Percentiles rank a stretch among this genome's conserved stretches.
phyloP scores from a whole-genome alignment of 2,888 invertebrate genomes.

The Taenaris catops region DNA sequence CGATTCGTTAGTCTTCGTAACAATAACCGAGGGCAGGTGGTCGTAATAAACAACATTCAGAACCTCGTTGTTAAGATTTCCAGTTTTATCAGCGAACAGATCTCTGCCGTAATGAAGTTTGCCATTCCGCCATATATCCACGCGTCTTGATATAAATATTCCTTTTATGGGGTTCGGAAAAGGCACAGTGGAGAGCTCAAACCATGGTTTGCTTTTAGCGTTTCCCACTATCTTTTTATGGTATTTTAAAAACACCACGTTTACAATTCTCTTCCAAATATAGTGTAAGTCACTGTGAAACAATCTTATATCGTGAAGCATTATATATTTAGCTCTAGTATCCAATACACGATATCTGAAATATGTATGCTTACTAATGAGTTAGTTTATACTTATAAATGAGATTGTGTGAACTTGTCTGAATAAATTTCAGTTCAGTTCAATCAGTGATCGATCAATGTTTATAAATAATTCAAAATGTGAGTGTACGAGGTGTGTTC shows the following conservation, averaged over 20 bases:
- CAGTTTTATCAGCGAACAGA: constrained; percentile 80
- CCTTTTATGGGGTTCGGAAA: constrained; percentile 82
- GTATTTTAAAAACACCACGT: constrained; percentile 84
- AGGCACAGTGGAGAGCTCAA: constrained; percentile 85
- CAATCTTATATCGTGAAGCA: constrained; percentile 85
- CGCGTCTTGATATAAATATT: constrained; percentile 79
- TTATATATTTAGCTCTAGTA: constrained; percentile 84
- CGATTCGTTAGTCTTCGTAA: constrained; percentile 51
- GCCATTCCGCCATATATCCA: constrained; percentile 84
- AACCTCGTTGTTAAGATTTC: constrained; percentile 77
- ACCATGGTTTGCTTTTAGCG: constrained; percentile 75
- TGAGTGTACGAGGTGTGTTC: too few relatives aligned
- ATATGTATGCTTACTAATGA: too few relatives aligned
- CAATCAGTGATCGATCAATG: too few relatives aligned
- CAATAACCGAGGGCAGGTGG: constrained; percentile 83
- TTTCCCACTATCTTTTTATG: constrained; percentile 50
- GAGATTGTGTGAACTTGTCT: too few relatives aligned
- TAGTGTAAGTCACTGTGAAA: constrained; percentile 83
- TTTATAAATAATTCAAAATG: too few relatives aligned
- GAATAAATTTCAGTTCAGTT: too few relatives aligned
- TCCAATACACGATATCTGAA: constrained; percentile 83
- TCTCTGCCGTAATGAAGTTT: constrained; percentile 75
- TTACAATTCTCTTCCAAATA: constrained; percentile 88
- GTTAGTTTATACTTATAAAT: too few relatives aligned
- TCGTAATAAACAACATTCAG: constrained; percentile 83